Conservation (phyloP, 2,113 vertebrate genomes). For the Scolopax mira region DNA sequence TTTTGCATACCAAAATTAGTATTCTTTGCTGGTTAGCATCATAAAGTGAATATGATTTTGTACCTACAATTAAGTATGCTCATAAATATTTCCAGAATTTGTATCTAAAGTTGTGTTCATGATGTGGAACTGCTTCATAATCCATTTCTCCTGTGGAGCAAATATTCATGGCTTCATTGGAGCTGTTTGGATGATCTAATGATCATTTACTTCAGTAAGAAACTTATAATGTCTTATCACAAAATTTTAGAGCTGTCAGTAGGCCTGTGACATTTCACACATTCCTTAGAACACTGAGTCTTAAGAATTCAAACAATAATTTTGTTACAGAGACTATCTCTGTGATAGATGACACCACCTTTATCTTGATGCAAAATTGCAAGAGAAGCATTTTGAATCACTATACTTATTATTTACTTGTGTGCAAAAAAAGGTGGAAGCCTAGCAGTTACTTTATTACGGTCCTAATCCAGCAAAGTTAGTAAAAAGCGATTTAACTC, state of each 20-base stretch:
- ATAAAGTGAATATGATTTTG: not conserved
- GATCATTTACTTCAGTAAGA: not conserved
- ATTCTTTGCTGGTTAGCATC: not conserved
- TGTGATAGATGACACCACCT: not conserved
- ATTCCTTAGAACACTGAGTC: not conserved
- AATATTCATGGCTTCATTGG: not conserved
- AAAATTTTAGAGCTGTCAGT: not conserved
- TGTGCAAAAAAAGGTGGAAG: not conserved
- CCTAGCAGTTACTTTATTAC: not conserved
- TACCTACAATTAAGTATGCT: not conserved
- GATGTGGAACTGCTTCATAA: not conserved
- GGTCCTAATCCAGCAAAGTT: not conserved
- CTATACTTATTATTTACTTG: not conserved
- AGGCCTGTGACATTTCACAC: not conserved
- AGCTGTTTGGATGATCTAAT: not conserved
- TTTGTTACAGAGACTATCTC: not conserved
- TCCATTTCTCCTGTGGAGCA: not conserved
- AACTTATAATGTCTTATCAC: not conserved
- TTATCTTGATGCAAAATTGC: not conserved
- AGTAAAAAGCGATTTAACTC: not conserved
- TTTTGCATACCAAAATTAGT: not conserved
- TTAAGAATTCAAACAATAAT: not conserved
- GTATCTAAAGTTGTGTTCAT: not conserved
- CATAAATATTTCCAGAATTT: not conserved
- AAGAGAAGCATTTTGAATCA: not conserved